Conservation (phyloP, 2,888 invertebrate species). For the Spilosoma lubricipeda region DNA sequence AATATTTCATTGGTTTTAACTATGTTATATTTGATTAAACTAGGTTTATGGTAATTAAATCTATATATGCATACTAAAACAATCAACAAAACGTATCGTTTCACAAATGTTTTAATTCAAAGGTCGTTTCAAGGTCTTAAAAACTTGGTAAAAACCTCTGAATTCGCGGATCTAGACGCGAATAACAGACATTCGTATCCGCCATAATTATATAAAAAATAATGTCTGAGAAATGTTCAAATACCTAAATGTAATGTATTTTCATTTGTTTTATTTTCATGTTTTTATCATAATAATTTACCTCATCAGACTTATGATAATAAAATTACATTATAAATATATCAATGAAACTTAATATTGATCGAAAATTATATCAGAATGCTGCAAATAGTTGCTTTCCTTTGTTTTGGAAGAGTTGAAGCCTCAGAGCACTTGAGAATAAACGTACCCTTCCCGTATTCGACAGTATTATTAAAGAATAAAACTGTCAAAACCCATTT, state of each 20-base stretch:
- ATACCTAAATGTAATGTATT: too few relatives aligned
- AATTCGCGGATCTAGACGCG: not conserved
- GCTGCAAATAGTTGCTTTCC: not conserved
- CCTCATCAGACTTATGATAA: too few relatives aligned
- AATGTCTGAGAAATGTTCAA: too few relatives aligned
- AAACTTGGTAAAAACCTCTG: too few relatives aligned
- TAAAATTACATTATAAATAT: too few relatives aligned
- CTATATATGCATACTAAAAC: not conserved
- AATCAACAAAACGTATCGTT: not conserved
- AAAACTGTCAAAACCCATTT: conserved; percentile 80
- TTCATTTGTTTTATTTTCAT: too few relatives aligned
- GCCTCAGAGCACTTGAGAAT: conserved; percentile 7
- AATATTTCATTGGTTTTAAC: not conserved
- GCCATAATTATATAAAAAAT: too few relatives aligned
- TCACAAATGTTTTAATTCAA: not conserved
- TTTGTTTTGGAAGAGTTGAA: not conserved
- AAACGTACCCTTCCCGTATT: conserved; percentile 46
- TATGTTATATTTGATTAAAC: not conserved
- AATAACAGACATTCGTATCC: not conserved
- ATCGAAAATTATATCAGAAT: too few relatives aligned
- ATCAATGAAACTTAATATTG: too few relatives aligned
- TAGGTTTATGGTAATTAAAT: not conserved
- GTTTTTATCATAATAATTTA: too few relatives aligned
- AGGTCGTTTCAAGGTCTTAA: not conserved
- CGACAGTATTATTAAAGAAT: conserved; percentile 72